phyloP scores from a whole-genome alignment of 1,140 invertebrate species.

The Argopecten irradians region DNA sequence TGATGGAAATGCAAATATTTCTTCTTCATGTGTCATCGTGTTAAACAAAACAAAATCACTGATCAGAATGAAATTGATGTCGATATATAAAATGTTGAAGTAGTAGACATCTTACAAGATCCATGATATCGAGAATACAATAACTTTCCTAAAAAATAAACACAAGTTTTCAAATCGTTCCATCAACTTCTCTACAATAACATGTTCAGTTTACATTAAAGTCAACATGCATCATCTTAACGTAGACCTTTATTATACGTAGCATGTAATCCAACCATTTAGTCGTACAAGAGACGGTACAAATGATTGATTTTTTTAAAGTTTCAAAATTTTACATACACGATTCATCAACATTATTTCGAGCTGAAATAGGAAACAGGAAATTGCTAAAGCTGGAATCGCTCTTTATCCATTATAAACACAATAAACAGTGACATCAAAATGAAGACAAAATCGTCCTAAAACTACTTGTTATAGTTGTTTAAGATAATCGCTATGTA shows the following conservation, averaged over 20 bases:
- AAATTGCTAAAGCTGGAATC: neutral
- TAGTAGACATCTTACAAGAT: no score
- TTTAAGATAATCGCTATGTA: neutral
- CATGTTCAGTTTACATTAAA: neutral
- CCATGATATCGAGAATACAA: no score
- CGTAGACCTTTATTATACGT: neutral
- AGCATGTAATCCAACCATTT: slow-evolving; percentile 17
- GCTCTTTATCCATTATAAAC: neutral
- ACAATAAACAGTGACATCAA: neutral
- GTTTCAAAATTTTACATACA: neutral
- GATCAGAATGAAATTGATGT: no score
- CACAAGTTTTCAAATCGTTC: no score
- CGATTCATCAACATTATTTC: slow-evolving; percentile 2
- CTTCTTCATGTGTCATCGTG: no score
- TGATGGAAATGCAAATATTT: no score
- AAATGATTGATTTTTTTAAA: neutral
- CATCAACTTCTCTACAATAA: neutral
- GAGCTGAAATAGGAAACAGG: neutral
- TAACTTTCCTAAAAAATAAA: no score
- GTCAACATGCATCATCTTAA: neutral
- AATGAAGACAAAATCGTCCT: neutral
- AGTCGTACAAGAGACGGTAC: neutral
- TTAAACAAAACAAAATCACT: no score
- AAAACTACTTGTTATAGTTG: no score
- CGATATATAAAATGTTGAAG: no score